A percentile compares a stretch with the other conserved stretches of the same genome.
These are phyloP conservation scores for Cordilura impudica DNA, from an alignment of 2,888 invertebrate species.

Conservation along the genomic window DNA sequence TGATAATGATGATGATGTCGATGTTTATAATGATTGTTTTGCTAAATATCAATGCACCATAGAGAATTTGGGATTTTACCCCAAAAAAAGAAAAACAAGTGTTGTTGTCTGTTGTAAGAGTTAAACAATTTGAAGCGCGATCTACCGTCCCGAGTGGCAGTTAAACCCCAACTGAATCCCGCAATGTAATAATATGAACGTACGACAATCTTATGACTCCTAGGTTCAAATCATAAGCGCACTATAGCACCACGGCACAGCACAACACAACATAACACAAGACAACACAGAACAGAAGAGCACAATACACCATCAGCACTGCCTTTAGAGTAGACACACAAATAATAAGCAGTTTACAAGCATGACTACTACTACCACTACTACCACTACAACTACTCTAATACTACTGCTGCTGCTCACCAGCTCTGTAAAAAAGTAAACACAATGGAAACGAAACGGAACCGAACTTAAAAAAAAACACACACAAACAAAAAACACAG, in stretches of 20 bases:
- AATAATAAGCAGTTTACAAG: conserved; percentile 3
- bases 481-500: neutral
- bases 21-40: conserved; percentile 15
- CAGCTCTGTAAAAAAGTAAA: conserved; percentile 62
- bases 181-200: conserved; percentile 71
- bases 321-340: conserved; percentile 6
- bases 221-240: conserved; percentile 58
- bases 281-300: conserved; percentile 44
- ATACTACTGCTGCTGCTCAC: conserved; percentile 65
- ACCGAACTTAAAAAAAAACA: conserved; percentile 21
- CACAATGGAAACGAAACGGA: conserved; percentile 62
- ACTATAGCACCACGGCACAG: conserved; percentile 52
- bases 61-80: conserved; percentile 75
- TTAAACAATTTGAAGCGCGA: conserved; percentile 68
- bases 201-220: conserved; percentile 64
- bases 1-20: neutral
- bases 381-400: conserved; percentile 22
- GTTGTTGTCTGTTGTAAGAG: conserved; percentile 63
- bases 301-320: conserved; percentile 51
- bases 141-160: conserved; percentile 79
- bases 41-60: conserved; percentile 70
- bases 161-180: conserved; percentile 79
- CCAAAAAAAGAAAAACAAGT: conserved; percentile 65
- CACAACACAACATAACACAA: conserved; percentile 47
- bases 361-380: conserved; percentile 30